A percentile compares a stretch with the other conserved stretches of the same genome.
These are phyloP conservation scores for Amiota communis DNA, from an alignment of 2,888 invertebrate species.

Conservation along the genomic window DNA sequence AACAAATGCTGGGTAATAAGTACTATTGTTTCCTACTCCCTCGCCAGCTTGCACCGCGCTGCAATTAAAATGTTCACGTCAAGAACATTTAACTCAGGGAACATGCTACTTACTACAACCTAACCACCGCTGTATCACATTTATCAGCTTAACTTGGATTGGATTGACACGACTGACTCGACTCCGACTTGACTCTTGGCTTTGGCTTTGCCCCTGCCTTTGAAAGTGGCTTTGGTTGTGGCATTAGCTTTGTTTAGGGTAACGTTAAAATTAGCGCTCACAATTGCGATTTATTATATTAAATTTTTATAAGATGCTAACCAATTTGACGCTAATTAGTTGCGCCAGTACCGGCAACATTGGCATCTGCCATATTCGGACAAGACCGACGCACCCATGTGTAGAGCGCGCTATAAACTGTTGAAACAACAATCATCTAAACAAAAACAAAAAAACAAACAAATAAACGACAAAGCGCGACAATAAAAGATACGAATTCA, in stretches of 20 bases:
- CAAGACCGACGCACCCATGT: background rate
- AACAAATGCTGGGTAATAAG: too few species aligned
- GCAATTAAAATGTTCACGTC: constrained; percentile 6
- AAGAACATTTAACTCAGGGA: constrained; percentile 4
- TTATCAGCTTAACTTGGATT: too few species aligned
- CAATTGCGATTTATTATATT: background rate
- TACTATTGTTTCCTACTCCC: background rate
- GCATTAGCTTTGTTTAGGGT: background rate
- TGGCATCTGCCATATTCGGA: constrained; percentile 3
- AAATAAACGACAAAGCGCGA: background rate
- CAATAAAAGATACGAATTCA: constrained; percentile 4
- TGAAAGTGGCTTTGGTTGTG: too few species aligned
- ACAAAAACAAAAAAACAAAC: background rate
- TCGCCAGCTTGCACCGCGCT: background rate
- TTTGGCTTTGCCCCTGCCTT: too few species aligned
- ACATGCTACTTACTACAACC: too few species aligned
- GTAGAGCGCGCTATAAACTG: constrained; percentile 5
- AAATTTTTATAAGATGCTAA: constrained; percentile 65
- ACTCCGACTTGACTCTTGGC: too few species aligned
- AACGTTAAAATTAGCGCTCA: constrained; percentile 19
- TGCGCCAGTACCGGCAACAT: constrained; percentile 39
- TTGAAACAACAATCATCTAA: background rate
- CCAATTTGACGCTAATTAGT: constrained; percentile 64
- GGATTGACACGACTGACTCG: too few species aligned
- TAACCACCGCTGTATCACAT: too few species aligned